Evolutionary conservation across 2,113 vertebrate species (phyloP), one percentile per base, ranked within the genome.

Genomic region (Holacanthus passer): DNA sequence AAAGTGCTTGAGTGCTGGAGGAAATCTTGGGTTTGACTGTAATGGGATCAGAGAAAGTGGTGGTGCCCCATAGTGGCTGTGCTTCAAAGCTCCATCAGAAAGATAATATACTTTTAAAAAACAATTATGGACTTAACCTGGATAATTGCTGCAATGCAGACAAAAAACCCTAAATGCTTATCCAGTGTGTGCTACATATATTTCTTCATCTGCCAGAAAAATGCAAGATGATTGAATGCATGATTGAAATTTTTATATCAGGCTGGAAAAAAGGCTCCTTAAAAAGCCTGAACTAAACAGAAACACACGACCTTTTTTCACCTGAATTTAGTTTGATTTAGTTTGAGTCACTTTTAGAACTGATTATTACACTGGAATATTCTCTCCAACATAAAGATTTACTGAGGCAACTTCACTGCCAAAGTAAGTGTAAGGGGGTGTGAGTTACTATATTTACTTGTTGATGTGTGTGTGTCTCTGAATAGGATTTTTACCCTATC

Each of bases 351-450:
- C 84, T 82, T 86, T 90, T 76, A 35, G 27, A 89, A 89, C 58
- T 91, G 88, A 87, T 92, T 70, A 88, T 93, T 85, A 88, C 92
- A 67, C 87, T 75, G 63, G 78, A 73, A 72, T 69, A 65, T 78
- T 55, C 47, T 16, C 45, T 93, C 91, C 85, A 92, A 85, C 77
- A 89, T 82, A 92, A 93, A 94, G 89, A 91, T 92, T 93, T 91
- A 91, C 88, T 39, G 85, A 84, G 70, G 83, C 58, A 79, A 63
- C 24, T 79, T 70, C 60, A 55, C 45, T 87, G 85, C 89, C 89
- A 88, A 82, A 59, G 8, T 72, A 77, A 80, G 79, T 84, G 78
- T 59, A 31, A 41, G 70, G 31, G 69, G 69, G 62, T 58, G 78
- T 80, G 56, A 78, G 64, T 71, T 65, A 53, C 79, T 65, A 7